Base-by-base conservation (phyloP, 1,140 invertebrate species). In the Chrysomallon squamiferum region DNA sequence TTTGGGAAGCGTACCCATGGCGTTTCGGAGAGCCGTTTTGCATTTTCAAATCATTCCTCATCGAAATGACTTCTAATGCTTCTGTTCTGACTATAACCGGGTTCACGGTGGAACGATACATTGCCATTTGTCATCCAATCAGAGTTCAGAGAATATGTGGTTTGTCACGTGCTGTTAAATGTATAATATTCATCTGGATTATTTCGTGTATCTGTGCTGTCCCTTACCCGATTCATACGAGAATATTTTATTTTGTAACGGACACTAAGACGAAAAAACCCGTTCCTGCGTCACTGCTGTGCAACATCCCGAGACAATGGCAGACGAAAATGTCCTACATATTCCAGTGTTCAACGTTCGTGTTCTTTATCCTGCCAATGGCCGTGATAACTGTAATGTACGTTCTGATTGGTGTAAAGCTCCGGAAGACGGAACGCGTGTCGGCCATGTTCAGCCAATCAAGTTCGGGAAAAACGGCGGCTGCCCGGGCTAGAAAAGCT, bases 111-210 rank as follows among this genome's bases (percentile, higher is more conserved):
- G 96, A 98, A 83, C 86, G 96, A 54, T 99, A 97, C 83, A 89
- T 97, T 22, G 95, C 95, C 18, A 97, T 98, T 71, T 97, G 95
- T 84, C 92, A 96, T 81, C 95, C 95, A 0, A 92, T 97, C 70
- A 87, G 93, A 73, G 91, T 93, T 0, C 94, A 96, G 78, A 94
- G 92, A 1, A 92, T 95, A 87, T 93, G 92, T 0, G 92, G 92
- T 6, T 87, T 95, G 41, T 89, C 91, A 49, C 87, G 94, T 32
- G 93, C 93, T 1, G 78, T 93, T n/a, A 88, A 91, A 35, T 93
- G 95, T 52, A 95, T 97, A 50, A 85, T 90, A 2, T 86, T 87
- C 11, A 87, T 95, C 13, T 97, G 95, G 95, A 75, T 92, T 0
- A 76, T 93, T 0, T 90, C 93, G 1, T 87, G 93, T 18, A 86